Conservation (phyloP, 2,113 vertebrate genomes). For the Phocoena sinus region DNA sequence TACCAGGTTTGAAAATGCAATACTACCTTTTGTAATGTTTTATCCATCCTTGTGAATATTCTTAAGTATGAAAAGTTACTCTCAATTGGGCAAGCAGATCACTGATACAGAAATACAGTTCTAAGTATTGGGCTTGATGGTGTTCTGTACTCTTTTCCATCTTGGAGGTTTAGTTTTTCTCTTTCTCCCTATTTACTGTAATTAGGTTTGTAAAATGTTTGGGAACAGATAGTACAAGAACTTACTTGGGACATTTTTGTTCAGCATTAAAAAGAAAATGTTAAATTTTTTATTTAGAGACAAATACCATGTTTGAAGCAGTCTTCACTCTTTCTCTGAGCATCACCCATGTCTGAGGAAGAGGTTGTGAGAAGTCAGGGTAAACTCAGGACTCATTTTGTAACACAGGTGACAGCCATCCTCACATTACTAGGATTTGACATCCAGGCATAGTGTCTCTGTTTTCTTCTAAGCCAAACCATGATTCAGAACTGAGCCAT, state of each 20-base stretch:
- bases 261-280: background rate
- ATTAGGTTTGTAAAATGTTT: background rate
- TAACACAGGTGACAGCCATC: too few relatives aligned
- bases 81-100: background rate
- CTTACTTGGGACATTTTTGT: background rate
- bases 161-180: background rate
- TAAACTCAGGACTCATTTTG: background rate
- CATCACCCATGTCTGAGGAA: background rate
- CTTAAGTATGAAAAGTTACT: background rate
- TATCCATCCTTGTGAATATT: background rate
- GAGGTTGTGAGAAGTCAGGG: background rate
- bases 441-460: background rate
- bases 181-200: background rate
- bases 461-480: background rate
- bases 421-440: background rate
- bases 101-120: background rate
- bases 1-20: background rate
- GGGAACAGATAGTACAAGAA: background rate
- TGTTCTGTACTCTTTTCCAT: background rate
- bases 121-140: background rate
- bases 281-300: background rate
- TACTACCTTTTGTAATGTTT: background rate
- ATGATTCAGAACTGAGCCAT: background rate
- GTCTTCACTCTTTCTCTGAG: background rate
- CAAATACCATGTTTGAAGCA: background rate